Conservation (phyloP, 2,113 vertebrate species). For the Pseudopipra pipra region DNA sequence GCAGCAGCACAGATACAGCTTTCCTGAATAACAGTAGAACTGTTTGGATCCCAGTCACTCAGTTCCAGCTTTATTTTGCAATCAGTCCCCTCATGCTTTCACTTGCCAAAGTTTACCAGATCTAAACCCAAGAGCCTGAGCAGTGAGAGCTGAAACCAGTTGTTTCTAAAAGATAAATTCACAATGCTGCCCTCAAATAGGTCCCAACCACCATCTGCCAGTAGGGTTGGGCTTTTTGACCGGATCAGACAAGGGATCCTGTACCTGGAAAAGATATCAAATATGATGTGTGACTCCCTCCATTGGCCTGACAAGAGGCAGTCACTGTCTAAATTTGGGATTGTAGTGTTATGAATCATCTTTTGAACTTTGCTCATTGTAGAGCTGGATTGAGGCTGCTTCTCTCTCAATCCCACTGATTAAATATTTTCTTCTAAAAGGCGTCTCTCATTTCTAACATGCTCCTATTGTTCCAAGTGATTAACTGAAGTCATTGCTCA, state of each 20-base stretch:
- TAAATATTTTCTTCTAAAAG: constrained; percentile 22
- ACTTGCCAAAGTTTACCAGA: background rate
- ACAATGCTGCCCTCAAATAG: background rate
- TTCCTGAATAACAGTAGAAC: background rate
- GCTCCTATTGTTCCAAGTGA: constrained; percentile 14
- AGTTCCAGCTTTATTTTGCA: background rate
- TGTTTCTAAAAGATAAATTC: background rate
- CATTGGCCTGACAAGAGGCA: background rate
- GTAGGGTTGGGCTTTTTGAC: background rate
- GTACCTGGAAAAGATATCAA: background rate
- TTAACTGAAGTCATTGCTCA: constrained; percentile 44
- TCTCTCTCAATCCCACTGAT: constrained; percentile 45
- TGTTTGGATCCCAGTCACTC: background rate
- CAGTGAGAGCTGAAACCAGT: too few relatives aligned
- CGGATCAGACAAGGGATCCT: background rate
- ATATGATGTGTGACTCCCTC: background rate
- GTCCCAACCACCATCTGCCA: background rate
- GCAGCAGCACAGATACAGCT: background rate
- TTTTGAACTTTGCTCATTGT: constrained; percentile 28
- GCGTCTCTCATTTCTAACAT: constrained; percentile 17
- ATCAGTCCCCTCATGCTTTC: background rate
- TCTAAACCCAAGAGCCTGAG: background rate
- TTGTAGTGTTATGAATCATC: constrained; percentile 32
- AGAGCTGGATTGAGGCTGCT: constrained; percentile 31
- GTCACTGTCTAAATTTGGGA: background rate